Percentiles rank a stretch among this genome's conserved stretches.
phyloP scores from a whole-genome alignment of 2,797 vertebrate genomes.

The Nasua narica region DNA sequence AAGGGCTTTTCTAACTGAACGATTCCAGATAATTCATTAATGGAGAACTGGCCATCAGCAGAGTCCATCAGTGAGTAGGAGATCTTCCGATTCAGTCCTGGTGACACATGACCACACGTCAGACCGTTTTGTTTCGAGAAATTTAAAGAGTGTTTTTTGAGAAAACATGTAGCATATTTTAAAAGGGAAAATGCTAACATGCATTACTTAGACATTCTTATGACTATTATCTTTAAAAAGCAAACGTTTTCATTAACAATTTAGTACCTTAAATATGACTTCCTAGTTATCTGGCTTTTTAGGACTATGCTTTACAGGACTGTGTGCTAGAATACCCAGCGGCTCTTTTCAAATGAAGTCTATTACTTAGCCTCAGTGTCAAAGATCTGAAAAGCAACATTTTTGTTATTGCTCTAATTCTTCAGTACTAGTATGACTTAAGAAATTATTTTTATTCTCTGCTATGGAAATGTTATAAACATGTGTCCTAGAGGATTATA shows the following conservation, averaged over 20 bases:
- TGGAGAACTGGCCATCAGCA: conserved; percentile 92
- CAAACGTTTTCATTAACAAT: not conserved
- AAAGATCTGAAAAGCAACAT: conserved; percentile 16
- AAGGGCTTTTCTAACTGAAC: conserved; percentile 90
- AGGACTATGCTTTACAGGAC: not conserved
- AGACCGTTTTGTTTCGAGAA: not conserved
- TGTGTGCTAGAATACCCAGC: not conserved
- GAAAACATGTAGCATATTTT: not conserved
- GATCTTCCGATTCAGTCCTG: conserved; percentile 92
- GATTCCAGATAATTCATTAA: conserved; percentile 92
- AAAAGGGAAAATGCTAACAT: not conserved
- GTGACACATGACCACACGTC: not conserved
- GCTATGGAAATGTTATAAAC: not conserved
- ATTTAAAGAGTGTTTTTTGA: not conserved
- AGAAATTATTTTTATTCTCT: conserved; percentile 23
- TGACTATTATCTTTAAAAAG: not conserved
- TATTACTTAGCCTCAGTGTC: not conserved
- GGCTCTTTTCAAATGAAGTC: not conserved
- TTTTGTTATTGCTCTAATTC: not conserved
- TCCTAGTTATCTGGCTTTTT: not conserved
- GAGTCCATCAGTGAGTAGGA: conserved; percentile 90
- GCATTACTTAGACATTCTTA: not conserved
- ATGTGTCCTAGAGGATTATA: not conserved
- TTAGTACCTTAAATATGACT: not conserved
- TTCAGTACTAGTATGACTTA: not conserved